Conservation (phyloP, 2,797 vertebrate species). For the Clarias pachynema region DNA sequence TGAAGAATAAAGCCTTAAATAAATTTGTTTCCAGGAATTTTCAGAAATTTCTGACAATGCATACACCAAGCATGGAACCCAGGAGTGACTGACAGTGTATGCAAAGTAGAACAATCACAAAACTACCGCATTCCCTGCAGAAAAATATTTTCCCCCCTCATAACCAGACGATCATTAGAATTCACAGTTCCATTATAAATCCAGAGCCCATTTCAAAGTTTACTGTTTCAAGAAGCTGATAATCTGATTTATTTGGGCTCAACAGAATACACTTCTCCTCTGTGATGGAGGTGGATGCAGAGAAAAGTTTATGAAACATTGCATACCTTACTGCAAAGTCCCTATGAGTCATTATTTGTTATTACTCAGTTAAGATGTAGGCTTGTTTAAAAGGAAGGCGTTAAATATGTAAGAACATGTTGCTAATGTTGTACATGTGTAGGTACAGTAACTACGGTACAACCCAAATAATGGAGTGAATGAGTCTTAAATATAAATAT, state of each 20-base stretch:
- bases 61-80: not conserved
- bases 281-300: not conserved
- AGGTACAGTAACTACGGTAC: not conserved
- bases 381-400: slow-evolving; percentile 20
- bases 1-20: not conserved
- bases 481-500: slow-evolving; percentile 1
- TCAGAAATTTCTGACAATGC: not conserved
- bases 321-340: slow-evolving; percentile 27
- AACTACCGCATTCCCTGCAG: not conserved
- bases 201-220: not conserved
- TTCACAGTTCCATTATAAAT: not conserved
- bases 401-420: slow-evolving; percentile 25
- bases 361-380: slow-evolving; percentile 31
- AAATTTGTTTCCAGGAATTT: not conserved
- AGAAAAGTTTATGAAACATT: slow-evolving; percentile 21
- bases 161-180: not conserved
- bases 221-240: not conserved
- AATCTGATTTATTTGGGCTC: slow-evolving; percentile 5
- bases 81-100: not conserved
- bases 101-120: slow-evolving; percentile 1
- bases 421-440: slow-evolving; percentile 21
- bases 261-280: not conserved
- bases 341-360: slow-evolving; percentile 38
- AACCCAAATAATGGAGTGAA: slow-evolving; percentile 26
- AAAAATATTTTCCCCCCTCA: not conserved